Evolutionary conservation across 2,888 invertebrate genomes (phyloP), one percentile per base, ranked within the genome.

Genomic region (Luperina nickerlii): DNA sequence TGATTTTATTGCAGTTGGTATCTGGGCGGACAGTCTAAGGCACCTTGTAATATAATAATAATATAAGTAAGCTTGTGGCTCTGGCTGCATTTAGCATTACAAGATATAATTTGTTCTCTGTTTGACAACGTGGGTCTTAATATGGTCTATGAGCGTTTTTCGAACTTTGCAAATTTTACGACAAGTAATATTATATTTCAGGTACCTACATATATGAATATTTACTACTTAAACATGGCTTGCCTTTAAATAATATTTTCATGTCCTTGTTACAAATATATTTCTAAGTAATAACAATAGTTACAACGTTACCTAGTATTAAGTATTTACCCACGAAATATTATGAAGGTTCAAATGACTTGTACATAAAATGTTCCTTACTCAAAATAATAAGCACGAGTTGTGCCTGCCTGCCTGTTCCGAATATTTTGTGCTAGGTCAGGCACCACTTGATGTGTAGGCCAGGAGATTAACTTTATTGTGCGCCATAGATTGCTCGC

Each of bases 401-500:
- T 74, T 57, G 79, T 57, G 73, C 20, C 71, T 62, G 65, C 57
- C 62, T 45, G 45, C 51, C 32, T 27, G 65, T 51, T 60, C 42
- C 75, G 69, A 73, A 81, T 83, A 74, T 78, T 78, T 57, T 87
- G 86, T 79, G 74, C 68, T 79, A 63, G 87, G 48, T 67, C 74
- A 48, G 57, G 72, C 75, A 70, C 66, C 66, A 78, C 74, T 81
- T 74, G 74, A 91, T 93, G 93, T 93, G 94, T 92, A 93, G 92
- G 90, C 92, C 92, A 93, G 91, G 92, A 93, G 94, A 95, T 95
- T 94, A 94, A 94, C 92, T 94, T 93, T 92, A 94, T 94, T 94
- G 94, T 94, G 89, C 88, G 89, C 88, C 87, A 90, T 92, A 91
- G 92, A 92, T 91, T 91, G 91, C 91, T 88, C 85, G 87, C 83